Conservation (phyloP, 2,797 vertebrate species). For the Notolabrus celidotus region DNA sequence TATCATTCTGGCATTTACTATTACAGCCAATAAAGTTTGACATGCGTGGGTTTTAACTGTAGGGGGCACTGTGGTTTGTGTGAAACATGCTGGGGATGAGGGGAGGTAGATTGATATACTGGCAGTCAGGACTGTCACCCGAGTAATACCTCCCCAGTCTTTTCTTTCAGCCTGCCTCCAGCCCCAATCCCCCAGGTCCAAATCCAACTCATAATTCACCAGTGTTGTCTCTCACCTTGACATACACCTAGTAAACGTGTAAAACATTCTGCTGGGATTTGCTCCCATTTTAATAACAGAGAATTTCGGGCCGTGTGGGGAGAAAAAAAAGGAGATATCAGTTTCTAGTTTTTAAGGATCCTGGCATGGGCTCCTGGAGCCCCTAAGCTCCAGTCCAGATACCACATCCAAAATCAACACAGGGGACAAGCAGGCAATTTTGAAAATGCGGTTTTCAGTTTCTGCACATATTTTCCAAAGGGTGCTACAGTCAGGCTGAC, state of each 20-base stretch:
- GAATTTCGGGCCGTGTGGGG: constrained; percentile 70
- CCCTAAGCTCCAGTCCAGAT: constrained; percentile 69
- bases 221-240: constrained; percentile 87
- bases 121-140: constrained; percentile 75
- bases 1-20: constrained; percentile 82
- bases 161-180: constrained; percentile 50
- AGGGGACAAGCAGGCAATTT: constrained; percentile 79
- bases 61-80: constrained; percentile 82
- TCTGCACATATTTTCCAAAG: constrained; percentile 82
- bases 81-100: constrained; percentile 60
- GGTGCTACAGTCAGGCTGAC: constrained; percentile 67
- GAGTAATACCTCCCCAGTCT: constrained; percentile 62
- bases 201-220: constrained; percentile 83
- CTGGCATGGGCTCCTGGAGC: constrained; percentile 78
- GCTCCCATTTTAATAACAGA: constrained; percentile 86
- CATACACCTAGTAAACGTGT: constrained; percentile 86
- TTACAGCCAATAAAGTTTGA: constrained; percentile 82
- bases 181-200: constrained; percentile 75
- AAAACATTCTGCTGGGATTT: constrained; percentile 85
- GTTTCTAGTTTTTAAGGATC: constrained; percentile 85
- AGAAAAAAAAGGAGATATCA: constrained; percentile 75
- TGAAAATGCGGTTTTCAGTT: constrained; percentile 83
- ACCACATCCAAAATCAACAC: constrained; percentile 86
- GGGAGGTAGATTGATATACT: constrained; percentile 67
- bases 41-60: constrained; percentile 78